Percentiles rank a stretch among this genome's conserved stretches.
phyloP scores from a whole-genome alignment of 2,113 vertebrate genomes.

The Mesocricetus auratus region DNA sequence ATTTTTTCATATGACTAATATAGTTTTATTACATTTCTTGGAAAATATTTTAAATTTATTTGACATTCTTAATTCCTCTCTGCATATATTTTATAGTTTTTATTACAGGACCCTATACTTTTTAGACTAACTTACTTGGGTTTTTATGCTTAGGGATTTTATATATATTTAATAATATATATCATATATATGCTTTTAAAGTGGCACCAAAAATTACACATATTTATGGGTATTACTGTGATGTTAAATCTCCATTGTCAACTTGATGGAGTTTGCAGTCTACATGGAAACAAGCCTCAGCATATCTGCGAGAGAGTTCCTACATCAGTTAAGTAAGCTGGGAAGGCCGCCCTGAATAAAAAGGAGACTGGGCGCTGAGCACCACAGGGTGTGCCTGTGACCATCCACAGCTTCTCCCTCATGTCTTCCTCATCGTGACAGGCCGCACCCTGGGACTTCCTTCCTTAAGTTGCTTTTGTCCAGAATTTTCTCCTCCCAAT shows the following conservation, averaged over 20 bases:
- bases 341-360: not conserved
- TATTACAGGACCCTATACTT: not conserved
- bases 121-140: not conserved
- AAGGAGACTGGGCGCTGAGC: not conserved
- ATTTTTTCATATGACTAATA: not conserved
- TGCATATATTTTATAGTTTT: not conserved
- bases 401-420: not conserved
- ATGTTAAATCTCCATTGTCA: not conserved
- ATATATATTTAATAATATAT: not conserved
- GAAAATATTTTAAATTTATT: not conserved
- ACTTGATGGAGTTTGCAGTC: not conserved
- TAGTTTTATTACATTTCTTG: not conserved
- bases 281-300: not conserved
- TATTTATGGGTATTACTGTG: not conserved
- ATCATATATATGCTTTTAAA: not conserved
- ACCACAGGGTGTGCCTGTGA: not conserved
- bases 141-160: not conserved
- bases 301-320: not conserved
- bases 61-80: not conserved
- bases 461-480: not conserved
- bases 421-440: not conserved
- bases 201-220: not conserved
- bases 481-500: not conserved
- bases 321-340: not conserved
- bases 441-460: too few relatives aligned